Evolutionary conservation across 1,140 invertebrate species (phyloP), one percentile per base, ranked within the genome.

Genomic region (Oreohelix idahoensis): DNA sequence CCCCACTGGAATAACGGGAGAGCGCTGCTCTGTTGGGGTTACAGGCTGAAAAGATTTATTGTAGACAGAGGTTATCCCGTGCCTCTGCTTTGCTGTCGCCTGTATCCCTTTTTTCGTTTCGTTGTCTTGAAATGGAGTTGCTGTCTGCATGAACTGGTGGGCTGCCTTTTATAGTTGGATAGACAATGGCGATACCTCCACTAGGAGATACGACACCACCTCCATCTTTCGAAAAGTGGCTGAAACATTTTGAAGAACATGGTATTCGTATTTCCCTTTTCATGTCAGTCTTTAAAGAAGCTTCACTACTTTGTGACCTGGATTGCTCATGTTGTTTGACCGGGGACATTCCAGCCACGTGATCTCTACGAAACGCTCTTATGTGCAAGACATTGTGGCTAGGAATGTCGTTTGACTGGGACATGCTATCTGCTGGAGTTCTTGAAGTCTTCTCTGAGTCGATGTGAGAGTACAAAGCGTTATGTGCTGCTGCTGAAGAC

Each of bases 31-130:
- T 15, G 79, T 80, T 29, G 79, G 79, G 32, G 79, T 80, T 0
- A 71, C 63, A 36, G 79, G 63, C 45, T 71, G 63, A 38, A 80
- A 80, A 8, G 45, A 80, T 26, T 71, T 70, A 36, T 80, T 80
- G 63, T 71, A 70, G 29, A 80, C 69, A 39, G 63, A 80, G 11
- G 77, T 79, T 26, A 39, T 26, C 8, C 38, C 26, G 23, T 66
- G 38, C 36, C 35, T 66, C 36, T 63, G 38, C n/a, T 29, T 26
- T n/a, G 74, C 63, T 32, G 29, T 23, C 11, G 63, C 32, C 10
- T 39, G 71, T 20, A 10, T 26, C 11, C 29, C 0, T 11, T 74
- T 36, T 26, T 49, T 49, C n/a, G 1, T 4, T 39, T 42, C 71
- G 38, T 39, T 38, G 20, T 42, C 42, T 39, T 74, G 71, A 74